Conservation (phyloP, 2,113 vertebrate genomes). For the Syngnathoides biaculeatus region DNA sequence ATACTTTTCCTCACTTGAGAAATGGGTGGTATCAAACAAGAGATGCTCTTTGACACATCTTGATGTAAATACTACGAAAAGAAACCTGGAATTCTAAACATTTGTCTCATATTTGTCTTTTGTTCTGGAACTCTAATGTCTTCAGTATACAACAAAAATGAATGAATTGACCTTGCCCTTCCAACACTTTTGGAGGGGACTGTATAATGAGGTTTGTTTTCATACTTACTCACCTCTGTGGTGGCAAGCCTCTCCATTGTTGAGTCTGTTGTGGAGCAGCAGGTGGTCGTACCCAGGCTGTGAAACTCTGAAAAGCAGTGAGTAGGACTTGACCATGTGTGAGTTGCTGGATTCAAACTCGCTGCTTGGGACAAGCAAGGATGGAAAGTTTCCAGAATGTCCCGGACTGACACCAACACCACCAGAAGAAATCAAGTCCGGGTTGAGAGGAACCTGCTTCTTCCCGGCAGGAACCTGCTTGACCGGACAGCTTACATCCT, state of each 20-base stretch:
- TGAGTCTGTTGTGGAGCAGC: constrained; percentile 77
- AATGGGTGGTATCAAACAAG: too few species aligned
- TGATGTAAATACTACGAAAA: too few species aligned
- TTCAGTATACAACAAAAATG: too few species aligned
- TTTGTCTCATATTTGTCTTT: too few species aligned
- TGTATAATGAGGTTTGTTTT: not conserved
- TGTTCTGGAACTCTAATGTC: too few species aligned
- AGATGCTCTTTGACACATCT: too few species aligned
- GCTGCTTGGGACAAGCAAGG: constrained; percentile 90
- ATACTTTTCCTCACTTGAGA: too few species aligned
- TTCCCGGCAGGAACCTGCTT: constrained; percentile 97
- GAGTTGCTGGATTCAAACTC: constrained; percentile 98
- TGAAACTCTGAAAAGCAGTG: constrained; percentile 90
- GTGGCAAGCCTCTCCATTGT: constrained; percentile 89
- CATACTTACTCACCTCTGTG: constrained; percentile 73
- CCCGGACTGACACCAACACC: constrained; percentile 75
- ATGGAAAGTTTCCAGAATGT: constrained; percentile 84
- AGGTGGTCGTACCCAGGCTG: constrained; percentile 24
- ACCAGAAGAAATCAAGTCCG: constrained; percentile 70
- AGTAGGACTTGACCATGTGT: constrained; percentile 98
- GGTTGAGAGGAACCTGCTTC: constrained; percentile 98
- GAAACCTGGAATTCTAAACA: too few species aligned
- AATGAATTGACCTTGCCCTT: too few species aligned
- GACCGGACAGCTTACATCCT: constrained; percentile 98
- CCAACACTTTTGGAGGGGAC: too few species aligned